phyloP scores from a whole-genome alignment of 2,888 invertebrate genomes.

The Ptilodon capucinus region DNA sequence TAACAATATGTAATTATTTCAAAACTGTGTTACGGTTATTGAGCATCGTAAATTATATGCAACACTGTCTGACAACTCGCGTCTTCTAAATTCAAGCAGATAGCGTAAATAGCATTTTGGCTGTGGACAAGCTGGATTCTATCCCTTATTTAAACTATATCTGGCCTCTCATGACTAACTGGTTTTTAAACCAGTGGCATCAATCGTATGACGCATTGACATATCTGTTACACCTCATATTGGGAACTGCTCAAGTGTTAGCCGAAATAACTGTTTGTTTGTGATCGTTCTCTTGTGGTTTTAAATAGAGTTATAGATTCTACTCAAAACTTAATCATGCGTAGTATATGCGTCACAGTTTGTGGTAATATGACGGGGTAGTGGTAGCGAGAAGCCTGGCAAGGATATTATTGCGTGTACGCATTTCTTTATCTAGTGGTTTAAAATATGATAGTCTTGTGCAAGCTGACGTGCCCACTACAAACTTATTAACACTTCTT shows the following conservation, averaged over 20 bases:
- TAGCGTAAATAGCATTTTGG: no score
- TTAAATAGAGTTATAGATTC: not conserved
- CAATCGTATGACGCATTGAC: conserved; percentile 20
- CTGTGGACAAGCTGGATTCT: no score
- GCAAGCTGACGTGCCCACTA: no score
- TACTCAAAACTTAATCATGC: not conserved
- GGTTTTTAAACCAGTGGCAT: conserved; percentile 5
- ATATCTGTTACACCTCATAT: conserved; percentile 8
- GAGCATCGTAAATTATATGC: no score
- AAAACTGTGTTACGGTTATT: no score
- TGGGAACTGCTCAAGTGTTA: conserved; percentile 9
- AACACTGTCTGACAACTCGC: no score
- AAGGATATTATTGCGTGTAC: not conserved
- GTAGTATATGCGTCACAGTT: not conserved
- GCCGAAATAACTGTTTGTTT: conserved; percentile 17
- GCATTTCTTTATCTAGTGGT: not conserved
- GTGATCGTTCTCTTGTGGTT: not conserved
- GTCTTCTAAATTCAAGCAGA: no score
- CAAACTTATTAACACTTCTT: no score
- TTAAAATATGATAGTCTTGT: no score
- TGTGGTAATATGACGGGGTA: not conserved
- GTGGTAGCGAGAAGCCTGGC: not conserved
- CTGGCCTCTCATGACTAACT: not conserved
- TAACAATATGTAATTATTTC: no score
- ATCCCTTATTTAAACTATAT: not conserved